Base-by-base conservation (phyloP, 2,797 vertebrate species). In the Channa striata region DNA sequence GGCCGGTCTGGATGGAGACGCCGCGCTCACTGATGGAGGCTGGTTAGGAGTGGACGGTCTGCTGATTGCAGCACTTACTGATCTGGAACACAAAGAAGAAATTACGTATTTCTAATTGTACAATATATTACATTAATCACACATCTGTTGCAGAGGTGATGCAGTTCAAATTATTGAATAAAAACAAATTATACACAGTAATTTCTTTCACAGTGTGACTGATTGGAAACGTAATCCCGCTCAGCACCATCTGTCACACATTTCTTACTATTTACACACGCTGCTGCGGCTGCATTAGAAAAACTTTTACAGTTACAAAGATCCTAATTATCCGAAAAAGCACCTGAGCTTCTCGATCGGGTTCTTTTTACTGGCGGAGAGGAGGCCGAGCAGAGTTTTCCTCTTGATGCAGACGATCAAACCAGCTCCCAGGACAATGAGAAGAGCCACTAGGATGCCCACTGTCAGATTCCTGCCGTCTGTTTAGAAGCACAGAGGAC, bases 291-390 rank as follows among this genome's bases (percentile, higher is more conserved):
- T 11, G 33, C 17, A 13, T 71, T 3, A 17, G 46, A 52, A 44
- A 58, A 11, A 11, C 17, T 5, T 19, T 49, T 49, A 43, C 34
- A 10, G 59, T 49, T 33, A 56, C 2, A 42, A 51, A 54, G 16
- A 2, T 70, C 52, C 68, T 12, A 33, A 61, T 51, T 7, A n/a
- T 46, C 5, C 40, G 34, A 20, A 47, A 57, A 59, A 20, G 30
- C 92, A 98, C 98, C 97, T 97, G 72, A 97, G 92, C 91, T 98
- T 99, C 87, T 97, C 96, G 1, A 97, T 94, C 46, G 95, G 95
- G 65, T 92, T 96, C 84, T 97, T 98, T 74, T 96, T 97, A 74
- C 95, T 95, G 64, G 92, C 91, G 84, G 95, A 95, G 60, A 99
- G 83, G 75, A 96, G 91, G 20, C 78, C 87, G 49, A 94, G 86